A percentile compares a stretch with the other conserved stretches of the same genome.
Conservation (phyloP, 2,797 vertebrate species). For the Alca torda region DNA sequence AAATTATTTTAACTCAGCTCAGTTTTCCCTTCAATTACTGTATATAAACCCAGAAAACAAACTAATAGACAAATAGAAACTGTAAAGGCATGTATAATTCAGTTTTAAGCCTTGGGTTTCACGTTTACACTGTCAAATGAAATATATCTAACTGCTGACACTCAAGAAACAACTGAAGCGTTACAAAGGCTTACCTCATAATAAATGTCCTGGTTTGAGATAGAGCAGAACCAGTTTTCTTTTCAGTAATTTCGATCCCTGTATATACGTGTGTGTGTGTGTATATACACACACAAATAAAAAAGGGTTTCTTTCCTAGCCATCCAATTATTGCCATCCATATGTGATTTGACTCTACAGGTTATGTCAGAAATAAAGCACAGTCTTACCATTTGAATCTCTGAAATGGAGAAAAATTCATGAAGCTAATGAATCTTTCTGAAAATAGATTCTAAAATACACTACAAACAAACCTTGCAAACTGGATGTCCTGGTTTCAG, state of each 20-base stretch:
- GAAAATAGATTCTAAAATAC: not conserved
- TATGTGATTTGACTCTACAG: not conserved
- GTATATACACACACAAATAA: not conserved
- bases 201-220: not conserved
- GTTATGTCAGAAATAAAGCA: not conserved
- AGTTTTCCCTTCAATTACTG: not conserved
- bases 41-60: not conserved
- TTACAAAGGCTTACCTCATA: not conserved
- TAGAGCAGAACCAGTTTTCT: not conserved
- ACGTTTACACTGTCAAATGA: not conserved
- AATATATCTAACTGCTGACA: not conserved
- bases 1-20: not conserved
- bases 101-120: not conserved
- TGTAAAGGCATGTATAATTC: not conserved
- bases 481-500: not conserved
- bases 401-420: not conserved
- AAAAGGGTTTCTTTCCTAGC: not conserved
- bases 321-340: not conserved
- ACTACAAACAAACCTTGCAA: not conserved
- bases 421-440: not conserved
- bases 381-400: not conserved
- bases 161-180: not conserved
- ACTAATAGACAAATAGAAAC: not conserved
- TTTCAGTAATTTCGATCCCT: not conserved
- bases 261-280: too few relatives aligned